A percentile compares a stretch with the other conserved stretches of the same genome.
phyloP scores from a whole-genome alignment of 2,888 invertebrate species.

The Leistus spinibarbis region DNA sequence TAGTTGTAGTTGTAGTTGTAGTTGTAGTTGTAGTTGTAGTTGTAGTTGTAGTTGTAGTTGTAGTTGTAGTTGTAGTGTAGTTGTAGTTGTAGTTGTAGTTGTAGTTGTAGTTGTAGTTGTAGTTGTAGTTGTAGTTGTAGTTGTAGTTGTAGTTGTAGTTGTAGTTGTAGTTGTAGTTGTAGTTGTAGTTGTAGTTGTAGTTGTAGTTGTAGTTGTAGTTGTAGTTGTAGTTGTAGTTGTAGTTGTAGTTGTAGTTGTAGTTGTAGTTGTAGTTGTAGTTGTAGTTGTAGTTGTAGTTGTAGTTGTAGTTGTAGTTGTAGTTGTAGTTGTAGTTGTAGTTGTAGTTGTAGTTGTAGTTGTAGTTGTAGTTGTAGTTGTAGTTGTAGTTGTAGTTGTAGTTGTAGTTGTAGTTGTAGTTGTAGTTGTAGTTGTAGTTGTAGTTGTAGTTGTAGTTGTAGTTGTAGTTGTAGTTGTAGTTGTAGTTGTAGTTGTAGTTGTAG shows the following conservation, averaged over 20 bases:
- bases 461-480: too few species aligned
- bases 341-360: slow-evolving; percentile 11
- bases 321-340: slow-evolving; percentile 15
- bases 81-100: slow-evolving; percentile 3
- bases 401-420: slow-evolving; percentile 35
- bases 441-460: background rate
- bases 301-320: slow-evolving; percentile 7
- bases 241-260: background rate
- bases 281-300: slow-evolving; percentile 23
- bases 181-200: slow-evolving; percentile 25
- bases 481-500: too few species aligned
- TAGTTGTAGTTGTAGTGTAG: too few species aligned
- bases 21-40: slow-evolving; percentile 19
- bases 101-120: slow-evolving; percentile 19
- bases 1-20: slow-evolving; percentile 6
- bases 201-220: slow-evolving; percentile 26
- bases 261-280: slow-evolving; percentile 4
- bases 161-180: slow-evolving; percentile 25
- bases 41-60: slow-evolving; percentile 17
- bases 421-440: slow-evolving; percentile 31
- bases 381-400: slow-evolving; percentile 25
- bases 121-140: slow-evolving; percentile 18
- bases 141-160: slow-evolving; percentile 21
- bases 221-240: slow-evolving; percentile 2
- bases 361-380: slow-evolving; percentile 18